phyloP scores from a whole-genome alignment of 2,797 vertebrate species.

The Eulemur coronatus region DNA sequence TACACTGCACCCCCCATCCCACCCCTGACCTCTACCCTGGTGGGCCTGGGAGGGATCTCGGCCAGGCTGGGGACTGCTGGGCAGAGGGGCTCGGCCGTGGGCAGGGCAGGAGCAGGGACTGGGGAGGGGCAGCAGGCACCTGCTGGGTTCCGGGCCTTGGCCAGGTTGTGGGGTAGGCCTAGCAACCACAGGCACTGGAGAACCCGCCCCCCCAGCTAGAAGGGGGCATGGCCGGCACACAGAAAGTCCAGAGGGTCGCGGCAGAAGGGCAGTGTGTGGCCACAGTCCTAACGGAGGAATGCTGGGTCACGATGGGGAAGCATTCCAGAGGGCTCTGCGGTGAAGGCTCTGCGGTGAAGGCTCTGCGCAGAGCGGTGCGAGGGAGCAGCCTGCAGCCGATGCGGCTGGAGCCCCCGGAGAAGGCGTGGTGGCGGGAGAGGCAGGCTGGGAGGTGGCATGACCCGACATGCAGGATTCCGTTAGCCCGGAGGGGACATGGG shows the following conservation, averaged over 20 bases:
- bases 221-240: accelerated
- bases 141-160: neutral
- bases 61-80: neutral
- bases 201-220: neutral
- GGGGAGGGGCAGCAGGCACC: neutral
- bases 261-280: neutral
- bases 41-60: neutral
- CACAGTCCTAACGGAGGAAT: accelerated
- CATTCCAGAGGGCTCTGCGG: accelerated
- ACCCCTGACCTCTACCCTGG: neutral
- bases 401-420: neutral
- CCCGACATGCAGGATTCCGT: accelerated
- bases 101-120: accelerated
- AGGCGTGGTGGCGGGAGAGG: accelerated
- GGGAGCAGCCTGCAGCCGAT: accelerated
- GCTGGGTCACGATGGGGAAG: neutral
- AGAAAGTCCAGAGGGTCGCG: neutral
- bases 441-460: accelerated
- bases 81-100: neutral
- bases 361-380: accelerated
- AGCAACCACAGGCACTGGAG: no score
- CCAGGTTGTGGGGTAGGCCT: neutral
- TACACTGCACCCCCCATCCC: neutral
- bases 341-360: accelerated
- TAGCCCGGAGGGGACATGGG: neutral